phyloP scores from a whole-genome alignment of 2,888 invertebrate species.

The Coecobrya sp. region DNA sequence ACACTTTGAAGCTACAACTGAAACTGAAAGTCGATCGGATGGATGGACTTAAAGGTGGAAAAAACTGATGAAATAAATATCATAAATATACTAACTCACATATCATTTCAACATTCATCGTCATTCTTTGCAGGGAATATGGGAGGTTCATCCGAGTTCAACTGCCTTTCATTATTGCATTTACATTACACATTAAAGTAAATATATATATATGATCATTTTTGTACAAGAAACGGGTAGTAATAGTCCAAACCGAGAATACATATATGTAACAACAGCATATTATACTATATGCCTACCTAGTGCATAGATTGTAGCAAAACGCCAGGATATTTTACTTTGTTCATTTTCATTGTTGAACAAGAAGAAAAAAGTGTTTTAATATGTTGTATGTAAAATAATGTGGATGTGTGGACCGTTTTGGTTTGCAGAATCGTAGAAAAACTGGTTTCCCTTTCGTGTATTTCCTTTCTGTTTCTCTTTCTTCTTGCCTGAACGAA shows the following conservation, averaged over 20 bases:
- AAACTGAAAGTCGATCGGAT: slow-evolving; percentile 73
- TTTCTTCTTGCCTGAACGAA: slow-evolving; percentile 38
- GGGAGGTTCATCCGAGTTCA: slow-evolving; percentile 74
- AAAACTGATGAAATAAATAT: slow-evolving; percentile 57
- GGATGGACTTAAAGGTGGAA: slow-evolving; percentile 29
- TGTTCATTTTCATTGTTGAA: slow-evolving; percentile 46
- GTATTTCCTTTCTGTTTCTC: slow-evolving; percentile 64
- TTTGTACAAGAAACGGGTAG: slow-evolving; percentile 27
- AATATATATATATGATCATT: slow-evolving; percentile 2
- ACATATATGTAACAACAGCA: slow-evolving; percentile 28
- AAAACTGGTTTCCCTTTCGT: slow-evolving; percentile 79
- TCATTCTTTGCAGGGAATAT: slow-evolving; percentile 50
- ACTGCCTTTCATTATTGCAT: slow-evolving; percentile 62
- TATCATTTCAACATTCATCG: slow-evolving; percentile 12
- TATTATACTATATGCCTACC: slow-evolving; percentile 45
- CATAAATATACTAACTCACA: slow-evolving; percentile 21
- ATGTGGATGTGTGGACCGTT: slow-evolving; percentile 55
- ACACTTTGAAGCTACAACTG: slow-evolving; percentile 65
- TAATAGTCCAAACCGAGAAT: neutral
- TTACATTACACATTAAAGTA: slow-evolving; percentile 50
- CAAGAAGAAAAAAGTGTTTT: slow-evolving; percentile 22
- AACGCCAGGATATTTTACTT: slow-evolving; percentile 47
- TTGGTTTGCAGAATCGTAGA: slow-evolving; percentile 71
- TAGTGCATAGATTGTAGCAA: slow-evolving; percentile 53
- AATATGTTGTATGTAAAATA: neutral